phyloP scores from a whole-genome alignment of 2,888 invertebrate genomes.

The Pyrgus malvae region DNA sequence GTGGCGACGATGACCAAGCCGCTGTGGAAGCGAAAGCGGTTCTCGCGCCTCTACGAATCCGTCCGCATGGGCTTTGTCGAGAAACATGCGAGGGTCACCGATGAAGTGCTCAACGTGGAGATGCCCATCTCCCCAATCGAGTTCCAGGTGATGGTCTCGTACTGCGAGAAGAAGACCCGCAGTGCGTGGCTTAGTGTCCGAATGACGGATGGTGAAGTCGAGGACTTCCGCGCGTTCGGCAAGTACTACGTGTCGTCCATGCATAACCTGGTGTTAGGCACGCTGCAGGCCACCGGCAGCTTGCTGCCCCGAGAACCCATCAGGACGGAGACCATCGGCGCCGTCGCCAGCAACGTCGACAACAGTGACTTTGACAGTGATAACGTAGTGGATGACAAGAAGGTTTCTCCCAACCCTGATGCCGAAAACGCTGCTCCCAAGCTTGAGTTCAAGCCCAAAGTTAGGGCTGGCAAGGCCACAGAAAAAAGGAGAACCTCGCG shows the following conservation, averaged over 20 bases:
- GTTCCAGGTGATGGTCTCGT: conserved; percentile 48
- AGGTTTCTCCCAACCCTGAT: not conserved
- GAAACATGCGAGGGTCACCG: conserved; percentile 50
- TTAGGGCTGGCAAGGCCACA: no score
- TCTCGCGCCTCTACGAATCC: conserved; percentile 36
- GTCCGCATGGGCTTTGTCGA: conserved; percentile 41
- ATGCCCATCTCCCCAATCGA: conserved; percentile 40
- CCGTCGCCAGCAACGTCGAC: not conserved
- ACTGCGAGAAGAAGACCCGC: conserved; percentile 40
- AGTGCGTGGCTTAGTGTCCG: conserved; percentile 39
- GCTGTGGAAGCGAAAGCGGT: conserved; percentile 57
- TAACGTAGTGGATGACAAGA: not conserved
- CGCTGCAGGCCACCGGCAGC: conserved; percentile 33
- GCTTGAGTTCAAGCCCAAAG: no score
- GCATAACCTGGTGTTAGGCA: conserved; percentile 47
- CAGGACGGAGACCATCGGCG: not conserved
- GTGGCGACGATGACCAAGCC: conserved; percentile 42
- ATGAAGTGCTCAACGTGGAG: conserved; percentile 46
- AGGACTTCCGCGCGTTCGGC: conserved; percentile 51
- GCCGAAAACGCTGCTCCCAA: no score
- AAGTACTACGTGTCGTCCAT: conserved; percentile 48
- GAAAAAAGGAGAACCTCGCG: no score
- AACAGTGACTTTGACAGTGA: conserved; percentile 4
- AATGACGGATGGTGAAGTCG: conserved; percentile 43
- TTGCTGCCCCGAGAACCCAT: not conserved